Evolutionary conservation across 2,888 invertebrate species (phyloP).

Genomic region (Leptopilina myrica): DNA sequence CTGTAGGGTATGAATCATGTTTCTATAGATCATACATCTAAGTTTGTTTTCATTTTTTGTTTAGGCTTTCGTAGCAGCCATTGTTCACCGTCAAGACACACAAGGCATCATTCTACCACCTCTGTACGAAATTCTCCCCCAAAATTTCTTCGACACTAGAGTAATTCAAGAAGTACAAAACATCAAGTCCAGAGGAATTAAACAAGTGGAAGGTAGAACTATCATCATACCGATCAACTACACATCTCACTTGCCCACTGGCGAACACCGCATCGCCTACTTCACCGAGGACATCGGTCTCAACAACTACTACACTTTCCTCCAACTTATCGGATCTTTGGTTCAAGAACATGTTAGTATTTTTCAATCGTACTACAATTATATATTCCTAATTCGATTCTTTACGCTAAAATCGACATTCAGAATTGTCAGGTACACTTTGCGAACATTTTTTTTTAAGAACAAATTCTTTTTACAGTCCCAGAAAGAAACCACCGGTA

Average conservation of each 20-base stretch:
- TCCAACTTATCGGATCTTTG: slow-evolving; percentile 79
- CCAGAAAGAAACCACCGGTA: background rate
- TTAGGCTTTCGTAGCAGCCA: slow-evolving; percentile 81
- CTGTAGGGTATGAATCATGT: background rate
- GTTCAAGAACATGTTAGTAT: slow-evolving; percentile 58
- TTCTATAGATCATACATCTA: background rate
- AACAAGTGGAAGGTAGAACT: slow-evolving; percentile 67
- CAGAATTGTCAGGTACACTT: too few species aligned
- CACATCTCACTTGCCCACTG: slow-evolving; percentile 76
- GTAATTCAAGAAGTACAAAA: slow-evolving; percentile 82
- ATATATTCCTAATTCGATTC: too few species aligned
- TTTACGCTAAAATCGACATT: too few species aligned
- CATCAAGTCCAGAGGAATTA: slow-evolving; percentile 62
- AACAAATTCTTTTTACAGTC: background rate
- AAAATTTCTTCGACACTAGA: slow-evolving; percentile 84
- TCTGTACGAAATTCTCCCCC: slow-evolving; percentile 85
- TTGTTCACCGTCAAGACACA: slow-evolving; percentile 82
- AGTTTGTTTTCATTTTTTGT: background rate
- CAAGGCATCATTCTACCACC: slow-evolving; percentile 83
- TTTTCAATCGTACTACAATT: background rate
- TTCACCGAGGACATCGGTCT: slow-evolving; percentile 85
- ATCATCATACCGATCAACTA: slow-evolving; percentile 82
- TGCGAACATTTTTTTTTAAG: too few species aligned
- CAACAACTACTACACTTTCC: slow-evolving; percentile 82
- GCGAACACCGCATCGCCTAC: slow-evolving; percentile 82